Base-by-base conservation (phyloP, 2,888 invertebrate genomes). In the Dynastes tityus region DNA sequence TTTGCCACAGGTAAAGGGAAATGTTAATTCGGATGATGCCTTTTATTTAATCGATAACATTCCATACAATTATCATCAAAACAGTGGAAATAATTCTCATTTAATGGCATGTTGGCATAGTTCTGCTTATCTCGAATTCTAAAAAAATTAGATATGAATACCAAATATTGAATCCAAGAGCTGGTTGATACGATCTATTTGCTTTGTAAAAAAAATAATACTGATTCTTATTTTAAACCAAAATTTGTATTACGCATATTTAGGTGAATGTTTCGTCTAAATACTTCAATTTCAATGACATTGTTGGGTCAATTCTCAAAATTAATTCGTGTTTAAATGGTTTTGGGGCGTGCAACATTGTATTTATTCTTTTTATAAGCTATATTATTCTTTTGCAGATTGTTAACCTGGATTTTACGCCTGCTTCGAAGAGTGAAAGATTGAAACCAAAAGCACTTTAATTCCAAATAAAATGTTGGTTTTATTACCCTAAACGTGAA, bases 1-100 rank as follows among this genome's bases (percentile, higher is more conserved):
- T 53, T 82, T 90, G 53, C 90, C 90, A 0, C 89, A 90, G 83
- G 86, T 90, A 73, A 80, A 81, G 83, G 27, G 2, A 76, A 45
- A 49, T 9, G 32, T 49, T 13, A 13, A 22, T 22, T 22, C 22
- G 22, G 22, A 22, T 22, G 22, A 22, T 22, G 22, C 22, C 22
- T 22, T 22, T 22, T 22, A 22, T 22, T 22, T 22, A 22, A 22
- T 22, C 22, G 22, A 22, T 22, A 22, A 22, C 22, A 22, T 22
- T 22, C 22, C 22, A 22, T 22, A 22, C 22, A 22, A 22, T 22
- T 22, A 22, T 22, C 22, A 22, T 22, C 22, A 22, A 22, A 22
- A 22, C 22, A 22, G 1, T 22, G 22, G 22, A 22, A 22, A 22
- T 13, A 13, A 49, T 49, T 49, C 2, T 13, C 9, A 2, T 49